Conservation (phyloP, 1,140 invertebrate genomes). For the Drosophila nigromelanica region DNA sequence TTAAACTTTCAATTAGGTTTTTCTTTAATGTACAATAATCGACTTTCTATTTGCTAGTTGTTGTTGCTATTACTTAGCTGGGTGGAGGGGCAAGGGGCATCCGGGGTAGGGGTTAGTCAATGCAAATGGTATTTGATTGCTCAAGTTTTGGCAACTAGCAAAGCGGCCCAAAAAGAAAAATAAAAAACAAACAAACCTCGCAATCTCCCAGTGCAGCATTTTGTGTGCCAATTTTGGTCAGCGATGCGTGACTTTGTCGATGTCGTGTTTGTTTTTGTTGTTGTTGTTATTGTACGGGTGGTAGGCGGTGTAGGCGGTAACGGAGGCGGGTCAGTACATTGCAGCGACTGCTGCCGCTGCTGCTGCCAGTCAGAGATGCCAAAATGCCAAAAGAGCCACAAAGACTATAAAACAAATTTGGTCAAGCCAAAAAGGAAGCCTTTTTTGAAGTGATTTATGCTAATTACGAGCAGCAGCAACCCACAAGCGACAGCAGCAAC, state of each 20-base stretch:
- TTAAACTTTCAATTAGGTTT: conserved; percentile 73
- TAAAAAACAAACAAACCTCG: conserved; percentile 15
- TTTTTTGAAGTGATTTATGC: conserved; percentile 82
- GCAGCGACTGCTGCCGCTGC: conserved; percentile 3
- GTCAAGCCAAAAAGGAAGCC: conserved; percentile 79
- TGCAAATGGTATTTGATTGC: conserved; percentile 72
- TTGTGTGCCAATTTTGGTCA: conserved; percentile 75
- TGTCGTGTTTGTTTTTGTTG: conserved; percentile 60
- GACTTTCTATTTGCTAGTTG: conserved; percentile 70
- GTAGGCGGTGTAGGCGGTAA: conserved; percentile 21
- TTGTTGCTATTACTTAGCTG: conserved; percentile 6
- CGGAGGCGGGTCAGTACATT: conserved; percentile 17
- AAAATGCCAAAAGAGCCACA: conserved; percentile 76
- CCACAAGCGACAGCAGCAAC: conserved; percentile 44
- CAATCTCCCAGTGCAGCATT: conserved; percentile 39
- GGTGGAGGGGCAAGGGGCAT: neutral
- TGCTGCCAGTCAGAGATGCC: conserved; percentile 68
- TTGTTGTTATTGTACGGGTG: conserved; percentile 20
- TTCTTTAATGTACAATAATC: conserved; percentile 55
- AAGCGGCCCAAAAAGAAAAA: conserved; percentile 47
- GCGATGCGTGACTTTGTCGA: conserved; percentile 79
- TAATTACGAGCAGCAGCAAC: conserved; percentile 75
- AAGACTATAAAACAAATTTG: conserved; percentile 81
- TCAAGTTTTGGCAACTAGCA: conserved; percentile 53
- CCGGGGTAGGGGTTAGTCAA: conserved; percentile 19